Evolutionary conservation across 2,113 vertebrate genomes (phyloP).

Genomic region (Cryptotis parvus): DNA sequence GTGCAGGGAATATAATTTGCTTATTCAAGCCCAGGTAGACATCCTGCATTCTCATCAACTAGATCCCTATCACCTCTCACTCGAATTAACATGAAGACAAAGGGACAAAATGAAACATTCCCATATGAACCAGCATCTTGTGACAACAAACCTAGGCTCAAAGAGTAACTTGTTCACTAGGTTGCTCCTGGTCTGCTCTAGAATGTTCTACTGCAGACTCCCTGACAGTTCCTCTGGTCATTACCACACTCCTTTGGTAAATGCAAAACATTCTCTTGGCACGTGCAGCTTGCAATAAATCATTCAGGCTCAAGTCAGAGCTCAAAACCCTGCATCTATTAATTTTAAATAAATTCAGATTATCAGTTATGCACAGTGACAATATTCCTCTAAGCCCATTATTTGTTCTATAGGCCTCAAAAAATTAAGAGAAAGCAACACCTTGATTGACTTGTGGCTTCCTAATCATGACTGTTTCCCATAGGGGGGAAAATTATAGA

Average conservation of each 20-base stretch:
- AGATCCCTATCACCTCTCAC: conserved; percentile 69
- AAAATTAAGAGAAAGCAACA: conserved; percentile 62
- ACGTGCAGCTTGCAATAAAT: conserved; percentile 75
- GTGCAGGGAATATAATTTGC: conserved; percentile 82
- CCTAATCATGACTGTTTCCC: conserved; percentile 66
- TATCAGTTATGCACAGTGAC: conserved; percentile 65
- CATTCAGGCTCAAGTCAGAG: conserved; percentile 62
- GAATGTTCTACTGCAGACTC: conserved; percentile 12
- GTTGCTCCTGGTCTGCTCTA: not conserved
- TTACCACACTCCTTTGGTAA: conserved; percentile 51
- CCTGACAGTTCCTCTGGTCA: conserved; percentile 52
- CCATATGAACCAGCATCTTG: conserved; percentile 64
- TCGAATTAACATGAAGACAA: conserved; percentile 82
- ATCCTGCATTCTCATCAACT: conserved; percentile 79
- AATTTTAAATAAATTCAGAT: conserved; percentile 70
- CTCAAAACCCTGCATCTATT: conserved; percentile 69
- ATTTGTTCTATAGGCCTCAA: conserved; percentile 60
- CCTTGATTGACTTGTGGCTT: conserved; percentile 46
- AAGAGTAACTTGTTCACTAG: not conserved
- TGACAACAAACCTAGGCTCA: conserved; percentile 47
- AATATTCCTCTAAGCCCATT: conserved; percentile 63
- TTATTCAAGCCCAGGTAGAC: conserved; percentile 82
- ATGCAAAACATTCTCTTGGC: conserved; percentile 65
- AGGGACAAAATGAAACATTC: conserved; percentile 62
- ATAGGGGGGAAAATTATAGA: not conserved